phyloP scores from a whole-genome alignment of 64 coral and sea anemone genomes.

The Montipora capricornis region DNA sequence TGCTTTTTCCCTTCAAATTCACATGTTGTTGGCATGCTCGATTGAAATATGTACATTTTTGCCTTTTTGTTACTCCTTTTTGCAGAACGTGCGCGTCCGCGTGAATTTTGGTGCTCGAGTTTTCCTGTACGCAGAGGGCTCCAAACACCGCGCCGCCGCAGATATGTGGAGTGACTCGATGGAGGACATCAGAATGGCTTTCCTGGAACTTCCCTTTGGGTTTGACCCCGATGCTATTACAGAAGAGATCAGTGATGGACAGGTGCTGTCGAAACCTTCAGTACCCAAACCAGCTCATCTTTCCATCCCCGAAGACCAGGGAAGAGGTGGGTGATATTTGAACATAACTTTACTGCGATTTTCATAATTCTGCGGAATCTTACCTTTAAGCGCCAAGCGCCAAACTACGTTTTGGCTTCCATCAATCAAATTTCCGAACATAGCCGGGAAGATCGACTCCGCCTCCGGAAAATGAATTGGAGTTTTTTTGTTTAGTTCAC shows the following conservation, averaged over 20 bases:
- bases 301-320: slow-evolving; percentile 2
- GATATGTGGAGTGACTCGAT: slow-evolving; percentile 76
- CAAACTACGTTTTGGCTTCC: too few relatives aligned
- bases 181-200: slow-evolving; percentile 75
- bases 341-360: neutral
- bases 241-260: neutral
- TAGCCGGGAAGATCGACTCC: too few relatives aligned
- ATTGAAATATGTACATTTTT: neutral
- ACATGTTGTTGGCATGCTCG: neutral
- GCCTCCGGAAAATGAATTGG: too few relatives aligned
- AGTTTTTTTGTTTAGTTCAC: too few relatives aligned
- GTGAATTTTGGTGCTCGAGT: slow-evolving; percentile 85
- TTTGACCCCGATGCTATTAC: slow-evolving; percentile 50
- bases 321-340: neutral
- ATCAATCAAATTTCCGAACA: too few relatives aligned
- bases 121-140: slow-evolving; percentile 82
- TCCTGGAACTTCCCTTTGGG: slow-evolving; percentile 81
- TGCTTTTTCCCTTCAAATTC: neutral
- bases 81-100: slow-evolving; percentile 78
- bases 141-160: slow-evolving; percentile 77
- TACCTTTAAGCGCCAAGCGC: too few relatives aligned
- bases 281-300: slow-evolving; percentile 8
- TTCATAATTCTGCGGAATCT: too few relatives aligned
- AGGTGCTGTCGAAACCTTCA: slow-evolving; percentile 9
- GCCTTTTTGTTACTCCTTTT: neutral